Base-by-base conservation (phyloP, 2,888 invertebrate species). In the Cancer borealis region DNA sequence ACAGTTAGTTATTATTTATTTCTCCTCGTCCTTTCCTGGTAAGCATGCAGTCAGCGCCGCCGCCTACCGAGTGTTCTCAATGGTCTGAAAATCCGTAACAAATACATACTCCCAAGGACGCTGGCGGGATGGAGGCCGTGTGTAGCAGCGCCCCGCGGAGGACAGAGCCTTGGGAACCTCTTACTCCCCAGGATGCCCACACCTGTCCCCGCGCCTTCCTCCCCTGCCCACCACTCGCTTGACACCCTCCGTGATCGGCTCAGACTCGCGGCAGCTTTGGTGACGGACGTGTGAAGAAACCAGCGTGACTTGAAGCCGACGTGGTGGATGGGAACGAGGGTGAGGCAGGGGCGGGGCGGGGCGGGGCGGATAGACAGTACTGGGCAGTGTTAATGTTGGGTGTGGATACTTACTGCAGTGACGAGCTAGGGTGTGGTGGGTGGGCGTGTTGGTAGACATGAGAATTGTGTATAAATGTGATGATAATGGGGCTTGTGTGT, bases 201-300 rank as follows among this genome's bases (percentile, higher is more conserved):
- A 21, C n/a, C 21, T 6, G 6, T 21, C n/a, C n/a, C 17, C 49
- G 49, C 12, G 8, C 17, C 54, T 12, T 4, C 54, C 54, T 12
- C 54, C 17, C 54, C 17, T 12, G 17, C 54, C 54, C 14, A 17
- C 12, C n/a, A 66, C 66, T 0, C n/a, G 5, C n/a, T 4, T n/a
- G 66, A 66, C 66, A n/a, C n/a, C 66, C 66, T 66, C 66, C 66
- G 66, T 66, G 66, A 66, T 66, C 66, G 21, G 66, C n/a, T 21
- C 66, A 21, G 66, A 66, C 66, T 6, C 66, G 66, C 66, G n/a
- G 66, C 66, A 66, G 66, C 66, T 66, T 66, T 66, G 66, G 66
- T 66, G 66, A 66, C 66, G 66, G 54, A 5, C 66, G 66, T 6
- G 21, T 66, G 66, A 66, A 66, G 66, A 66, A 66, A 66, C 21